Base-by-base conservation (phyloP, 2,113 vertebrate species). In the Numida meleagris region DNA sequence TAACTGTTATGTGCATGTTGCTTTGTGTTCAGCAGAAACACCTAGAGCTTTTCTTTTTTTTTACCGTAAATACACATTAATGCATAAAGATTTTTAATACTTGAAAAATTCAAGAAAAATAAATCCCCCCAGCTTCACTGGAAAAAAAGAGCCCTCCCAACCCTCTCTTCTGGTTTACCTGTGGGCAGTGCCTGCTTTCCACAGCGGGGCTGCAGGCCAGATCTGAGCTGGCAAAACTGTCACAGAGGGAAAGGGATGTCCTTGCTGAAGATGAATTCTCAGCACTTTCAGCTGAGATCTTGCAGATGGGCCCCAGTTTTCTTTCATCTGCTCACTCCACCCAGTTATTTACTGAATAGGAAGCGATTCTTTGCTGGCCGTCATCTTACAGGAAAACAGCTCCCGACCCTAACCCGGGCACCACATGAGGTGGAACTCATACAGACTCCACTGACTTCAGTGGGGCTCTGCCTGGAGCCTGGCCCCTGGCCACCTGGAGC, bases 401-500 rank as follows among this genome's bases (percentile, higher is more conserved):
- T 88, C 7, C 0, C 61, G 81, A 55, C 73, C 90, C 76, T 46
- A 40, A 53, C 13, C 5, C 6, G n/a, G 76, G 45, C 59, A 66
- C n/a, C 67, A 74, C 79, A 6, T 1, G 3, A 82, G 70, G 81
- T 63, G 24, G 72, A 63, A 82, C 77, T 79, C 1, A 0, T 57
- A 33, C 57, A 73, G 74, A 13, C 71, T 31, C 10, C 0, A 8
- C 0, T 76, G 95, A 89, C 62, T 88, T 62, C 94, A 65, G 61
- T 23, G 12, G 76, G 71, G 89, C 71, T 82, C 74, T 88, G 59
- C 82, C 38, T 74, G 55, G 91, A 62, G n/a, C 38, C 76, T 83
- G 95, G 76, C 84, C 79, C 48, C 43, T 36, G 95, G 85, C 82
- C 92, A 61, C 86, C 14, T 86, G 94, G 78, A 72, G 42, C 5